Conservation (phyloP, 2,888 invertebrate species). For the Drosophila monieri region DNA sequence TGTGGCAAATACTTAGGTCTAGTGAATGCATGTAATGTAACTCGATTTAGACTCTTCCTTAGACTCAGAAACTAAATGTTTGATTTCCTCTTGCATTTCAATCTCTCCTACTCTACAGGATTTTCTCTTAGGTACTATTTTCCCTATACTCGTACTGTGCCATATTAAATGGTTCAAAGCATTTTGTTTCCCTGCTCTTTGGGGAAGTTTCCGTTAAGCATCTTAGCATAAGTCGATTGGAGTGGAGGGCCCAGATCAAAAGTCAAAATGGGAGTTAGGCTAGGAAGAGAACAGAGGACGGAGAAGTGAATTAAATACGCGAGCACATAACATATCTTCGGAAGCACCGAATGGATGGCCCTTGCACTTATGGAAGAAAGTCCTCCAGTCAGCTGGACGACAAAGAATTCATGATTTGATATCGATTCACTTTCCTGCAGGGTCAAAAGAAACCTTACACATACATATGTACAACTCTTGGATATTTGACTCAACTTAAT, state of each 20-base stretch:
- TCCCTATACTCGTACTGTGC: constrained; percentile 16
- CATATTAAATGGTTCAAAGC: constrained; percentile 28
- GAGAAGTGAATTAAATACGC: constrained; percentile 12
- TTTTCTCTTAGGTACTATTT: constrained; percentile 21
- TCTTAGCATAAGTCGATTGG: constrained; percentile 36
- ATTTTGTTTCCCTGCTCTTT: constrained; percentile 24
- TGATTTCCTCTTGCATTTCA: constrained; percentile 37
- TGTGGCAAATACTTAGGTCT: constrained; percentile 36
- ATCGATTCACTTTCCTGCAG: background rate
- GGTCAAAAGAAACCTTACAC: constrained; percentile 30
- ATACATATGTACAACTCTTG: constrained; percentile 53
- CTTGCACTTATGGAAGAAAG: constrained; percentile 1
- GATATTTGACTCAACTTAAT: constrained; percentile 64
- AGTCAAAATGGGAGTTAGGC: constrained; percentile 24
- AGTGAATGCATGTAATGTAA: constrained; percentile 34
- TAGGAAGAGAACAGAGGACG: constrained; percentile 11
- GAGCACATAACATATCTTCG: constrained; percentile 7
- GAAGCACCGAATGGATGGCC: constrained; percentile 14
- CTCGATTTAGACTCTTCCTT: constrained; percentile 10
- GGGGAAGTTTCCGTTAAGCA: constrained; percentile 20
- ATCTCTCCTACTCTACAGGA: constrained; percentile 8
- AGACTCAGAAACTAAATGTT: constrained; percentile 28
- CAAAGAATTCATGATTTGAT: background rate
- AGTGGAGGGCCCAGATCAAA: constrained; percentile 20
- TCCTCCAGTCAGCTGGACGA: constrained; percentile 5